A percentile compares a stretch with the other conserved stretches of the same genome.
Evolutionary conservation across 1,140 invertebrate species (phyloP).

Genomic region (Drosophila prosaltans): DNA sequence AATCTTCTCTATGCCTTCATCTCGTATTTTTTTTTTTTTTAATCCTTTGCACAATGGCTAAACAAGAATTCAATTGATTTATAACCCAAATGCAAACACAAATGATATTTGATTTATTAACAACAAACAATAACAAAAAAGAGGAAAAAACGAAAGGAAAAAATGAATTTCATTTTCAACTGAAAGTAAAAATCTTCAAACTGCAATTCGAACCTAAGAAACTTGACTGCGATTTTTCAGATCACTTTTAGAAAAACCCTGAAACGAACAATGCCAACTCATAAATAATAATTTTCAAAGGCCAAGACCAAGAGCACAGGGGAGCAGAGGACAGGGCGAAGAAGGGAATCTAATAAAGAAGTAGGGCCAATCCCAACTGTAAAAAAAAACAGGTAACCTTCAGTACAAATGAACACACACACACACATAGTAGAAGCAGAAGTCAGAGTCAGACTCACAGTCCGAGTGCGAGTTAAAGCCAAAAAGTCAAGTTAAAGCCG

Average conservation of each 20-base stretch:
- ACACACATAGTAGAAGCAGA: slow-evolving; percentile 56
- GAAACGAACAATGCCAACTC: slow-evolving; percentile 74
- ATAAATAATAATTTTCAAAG: slow-evolving; percentile 77
- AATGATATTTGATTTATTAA: slow-evolving; percentile 56
- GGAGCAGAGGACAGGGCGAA: slow-evolving; percentile 8
- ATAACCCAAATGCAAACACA: slow-evolving; percentile 57
- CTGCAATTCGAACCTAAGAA: slow-evolving; percentile 27
- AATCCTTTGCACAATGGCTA: slow-evolving; percentile 62
- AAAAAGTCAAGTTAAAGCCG: slow-evolving; percentile 55
- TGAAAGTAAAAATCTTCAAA: slow-evolving; percentile 73
- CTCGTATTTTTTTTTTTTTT: slow-evolving; percentile 26
- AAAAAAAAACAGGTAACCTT: slow-evolving; percentile 82
- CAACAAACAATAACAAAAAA: slow-evolving; percentile 30
- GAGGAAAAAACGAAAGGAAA: slow-evolving; percentile 40
- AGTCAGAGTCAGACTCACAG: slow-evolving; percentile 54
- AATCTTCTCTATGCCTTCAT: neutral
- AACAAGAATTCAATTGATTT: slow-evolving; percentile 54
- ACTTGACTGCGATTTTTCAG: slow-evolving; percentile 55
- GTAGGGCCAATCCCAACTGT: slow-evolving; percentile 54
- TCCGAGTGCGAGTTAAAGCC: slow-evolving; percentile 43
- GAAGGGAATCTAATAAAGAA: slow-evolving; percentile 40
- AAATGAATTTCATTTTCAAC: slow-evolving; percentile 68
- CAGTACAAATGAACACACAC: slow-evolving; percentile 32
- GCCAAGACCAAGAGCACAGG: slow-evolving; percentile 30
- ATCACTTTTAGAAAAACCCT: slow-evolving; percentile 61